Conservation (phyloP, 2,797 vertebrate species). For the Sebastes trivittatus region DNA sequence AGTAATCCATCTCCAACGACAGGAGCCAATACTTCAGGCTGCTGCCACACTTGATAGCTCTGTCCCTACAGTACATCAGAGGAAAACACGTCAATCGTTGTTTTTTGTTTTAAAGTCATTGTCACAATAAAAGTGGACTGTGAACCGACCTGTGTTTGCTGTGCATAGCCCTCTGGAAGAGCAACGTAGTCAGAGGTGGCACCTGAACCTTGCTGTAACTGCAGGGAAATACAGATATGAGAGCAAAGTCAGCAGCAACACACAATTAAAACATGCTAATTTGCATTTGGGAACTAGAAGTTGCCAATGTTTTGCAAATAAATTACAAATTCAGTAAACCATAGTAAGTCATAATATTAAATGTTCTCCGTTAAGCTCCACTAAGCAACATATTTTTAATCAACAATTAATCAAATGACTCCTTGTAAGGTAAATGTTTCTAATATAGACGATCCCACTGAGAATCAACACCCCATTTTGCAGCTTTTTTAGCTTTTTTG, state of each 20-base stretch:
- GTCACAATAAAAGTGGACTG: neutral
- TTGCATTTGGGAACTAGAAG: neutral
- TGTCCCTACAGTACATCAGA: constrained; percentile 73
- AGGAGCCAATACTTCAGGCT: constrained; percentile 80
- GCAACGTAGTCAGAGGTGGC: constrained; percentile 84
- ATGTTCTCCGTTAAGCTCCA: neutral
- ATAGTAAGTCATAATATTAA: neutral
- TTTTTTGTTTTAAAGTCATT: neutral
- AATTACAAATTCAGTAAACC: neutral
- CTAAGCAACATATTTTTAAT: neutral
- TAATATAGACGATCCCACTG: neutral
- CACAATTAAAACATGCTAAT: neutral
- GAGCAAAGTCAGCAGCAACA: neutral
- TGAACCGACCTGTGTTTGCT: constrained; percentile 77
- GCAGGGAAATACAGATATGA: neutral
- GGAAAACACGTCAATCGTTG: neutral
- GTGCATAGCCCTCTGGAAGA: constrained; percentile 85
- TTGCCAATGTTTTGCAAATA: neutral
- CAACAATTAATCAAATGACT: neutral
- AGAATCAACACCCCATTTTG: neutral
- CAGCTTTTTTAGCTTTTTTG: neutral
- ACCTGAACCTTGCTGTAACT: constrained; percentile 86
- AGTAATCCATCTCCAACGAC: constrained; percentile 81
- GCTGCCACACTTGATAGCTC: constrained; percentile 87
- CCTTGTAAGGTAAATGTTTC: neutral